Percentiles rank a stretch among this genome's conserved stretches.
Conservation (phyloP, 1,140 invertebrate genomes). For the Musca domestica region DNA sequence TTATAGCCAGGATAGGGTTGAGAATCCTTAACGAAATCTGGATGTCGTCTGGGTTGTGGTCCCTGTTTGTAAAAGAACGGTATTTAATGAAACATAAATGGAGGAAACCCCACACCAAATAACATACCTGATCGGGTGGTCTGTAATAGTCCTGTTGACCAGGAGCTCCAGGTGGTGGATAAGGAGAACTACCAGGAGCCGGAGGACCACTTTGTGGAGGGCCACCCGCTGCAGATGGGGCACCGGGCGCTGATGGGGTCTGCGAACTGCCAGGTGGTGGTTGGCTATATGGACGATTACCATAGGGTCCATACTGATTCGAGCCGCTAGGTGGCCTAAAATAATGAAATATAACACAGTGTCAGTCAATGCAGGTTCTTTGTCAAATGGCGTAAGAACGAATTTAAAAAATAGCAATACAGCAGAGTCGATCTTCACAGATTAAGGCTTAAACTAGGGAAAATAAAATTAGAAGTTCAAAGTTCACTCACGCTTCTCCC, state of each 20-base stretch:
- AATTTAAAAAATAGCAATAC: constrained; percentile 6
- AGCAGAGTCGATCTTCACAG: constrained; percentile 4
- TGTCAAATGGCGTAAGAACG: no score
- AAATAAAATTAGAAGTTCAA: constrained; percentile 24
- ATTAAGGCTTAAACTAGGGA: not conserved
- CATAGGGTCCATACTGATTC: constrained; percentile 50
- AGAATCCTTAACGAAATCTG: constrained; percentile 81
- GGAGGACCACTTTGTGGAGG: constrained; percentile 43
- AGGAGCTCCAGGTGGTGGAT: constrained; percentile 58
- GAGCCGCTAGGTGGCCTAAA: constrained; percentile 44
- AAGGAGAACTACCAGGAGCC: constrained; percentile 54
- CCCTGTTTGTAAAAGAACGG: constrained; percentile 31
- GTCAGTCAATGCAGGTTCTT: not conserved
- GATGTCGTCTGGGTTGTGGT: constrained; percentile 72
- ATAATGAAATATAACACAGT: not conserved
- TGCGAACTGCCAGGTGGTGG: constrained; percentile 46
- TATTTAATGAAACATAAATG: not conserved
- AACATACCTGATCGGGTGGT: constrained; percentile 57
- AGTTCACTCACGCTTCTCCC: constrained; percentile 52
- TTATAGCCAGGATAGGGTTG: constrained; percentile 61
- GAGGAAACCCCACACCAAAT: not conserved
- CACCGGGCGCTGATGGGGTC: constrained; percentile 38
- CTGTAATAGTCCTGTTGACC: constrained; percentile 67
- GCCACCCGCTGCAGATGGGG: constrained; percentile 32
- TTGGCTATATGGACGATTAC: constrained; percentile 47